These are phyloP conservation scores for Phainopepla nitens DNA, from an alignment of 2,113 vertebrate species.

Conservation along the genomic window DNA sequence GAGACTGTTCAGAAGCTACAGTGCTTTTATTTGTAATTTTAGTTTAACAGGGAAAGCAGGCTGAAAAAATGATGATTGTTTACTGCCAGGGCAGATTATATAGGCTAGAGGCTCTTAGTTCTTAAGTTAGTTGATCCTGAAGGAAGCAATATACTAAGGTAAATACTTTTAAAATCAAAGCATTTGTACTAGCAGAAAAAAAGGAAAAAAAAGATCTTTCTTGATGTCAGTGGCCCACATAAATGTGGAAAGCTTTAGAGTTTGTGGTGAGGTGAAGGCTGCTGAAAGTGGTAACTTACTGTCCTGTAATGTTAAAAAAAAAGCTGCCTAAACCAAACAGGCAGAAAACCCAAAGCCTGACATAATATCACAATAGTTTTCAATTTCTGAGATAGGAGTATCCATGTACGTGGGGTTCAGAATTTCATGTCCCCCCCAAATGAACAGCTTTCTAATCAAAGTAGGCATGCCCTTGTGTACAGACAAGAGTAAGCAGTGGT, in stretches of 20 bases:
- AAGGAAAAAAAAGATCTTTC: not conserved
- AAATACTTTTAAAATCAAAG: not conserved
- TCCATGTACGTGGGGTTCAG: not conserved
- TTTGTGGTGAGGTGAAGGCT: not conserved
- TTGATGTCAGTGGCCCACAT: not conserved
- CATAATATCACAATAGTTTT: not conserved
- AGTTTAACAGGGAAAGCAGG: not conserved
- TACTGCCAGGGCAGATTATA: not conserved
- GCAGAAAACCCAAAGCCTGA: not conserved
- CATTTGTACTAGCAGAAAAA: not conserved
- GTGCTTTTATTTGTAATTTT: not conserved
- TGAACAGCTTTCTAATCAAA: not conserved
- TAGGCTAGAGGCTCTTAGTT: not conserved
- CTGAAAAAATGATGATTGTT: not conserved
- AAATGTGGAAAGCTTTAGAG: not conserved
- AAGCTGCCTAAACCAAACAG: not conserved
- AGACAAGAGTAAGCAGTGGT: not conserved
- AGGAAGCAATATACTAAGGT: not conserved
- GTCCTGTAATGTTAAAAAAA: not conserved
- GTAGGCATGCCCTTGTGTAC: not conserved
- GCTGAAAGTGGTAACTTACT: not conserved
- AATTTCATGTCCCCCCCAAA: accelerated
- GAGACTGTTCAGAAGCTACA: not conserved
- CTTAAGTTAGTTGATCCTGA: not conserved
- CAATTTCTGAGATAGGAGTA: not conserved